Evolutionary conservation across 1,140 invertebrate genomes (phyloP), one percentile per base, ranked within the genome.

Genomic region (Lasioglossum baleicum): DNA sequence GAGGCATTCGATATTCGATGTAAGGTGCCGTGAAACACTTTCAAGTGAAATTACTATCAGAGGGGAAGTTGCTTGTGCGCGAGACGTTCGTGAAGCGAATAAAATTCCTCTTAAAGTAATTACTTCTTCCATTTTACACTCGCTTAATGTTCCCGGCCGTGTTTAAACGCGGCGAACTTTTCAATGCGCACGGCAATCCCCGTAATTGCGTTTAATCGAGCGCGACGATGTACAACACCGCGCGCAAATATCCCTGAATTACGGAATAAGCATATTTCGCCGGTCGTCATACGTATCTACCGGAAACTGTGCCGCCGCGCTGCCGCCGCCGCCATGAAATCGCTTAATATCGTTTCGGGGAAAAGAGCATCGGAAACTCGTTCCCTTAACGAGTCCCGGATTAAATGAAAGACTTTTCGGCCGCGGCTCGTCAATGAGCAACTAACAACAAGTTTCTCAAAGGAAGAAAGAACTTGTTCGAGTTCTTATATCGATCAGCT

Each of bases 31-130:
- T 58, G 22, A 66, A 75, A 75, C 31, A 74, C 56, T 85, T 64
- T 65, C 72, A 73, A 51, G 53, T 67, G 61, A 82, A 81, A 84
- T 85, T 85, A 85, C 75, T 83, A 82, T 82, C 75, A 82, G 82
- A 84, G 51, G 44, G 44, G 40, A 65, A 67, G 68, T 63, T 80
- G 83, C 61, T 80, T 84, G n/a, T n/a, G 70, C 58, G 65, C 66
- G 60, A 48, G 60, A 70, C 22, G 15, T n/a, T 22, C n/a, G 15
- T 17, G 17, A 76, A 76, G 35, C 7, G 75, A 84, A 70, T 83
- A 75, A 81, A 81, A 68, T 60, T 75, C 42, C 64, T 74, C 58
- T 72, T 68, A 78, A 42, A 22, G 13, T 53, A 61, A 6, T 26
- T 8, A 10, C 74, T 61, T 48, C 42, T 56, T 42, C 31, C 51